phyloP scores from a whole-genome alignment of 2,113 vertebrate genomes.

The Platycercus adscitus region DNA sequence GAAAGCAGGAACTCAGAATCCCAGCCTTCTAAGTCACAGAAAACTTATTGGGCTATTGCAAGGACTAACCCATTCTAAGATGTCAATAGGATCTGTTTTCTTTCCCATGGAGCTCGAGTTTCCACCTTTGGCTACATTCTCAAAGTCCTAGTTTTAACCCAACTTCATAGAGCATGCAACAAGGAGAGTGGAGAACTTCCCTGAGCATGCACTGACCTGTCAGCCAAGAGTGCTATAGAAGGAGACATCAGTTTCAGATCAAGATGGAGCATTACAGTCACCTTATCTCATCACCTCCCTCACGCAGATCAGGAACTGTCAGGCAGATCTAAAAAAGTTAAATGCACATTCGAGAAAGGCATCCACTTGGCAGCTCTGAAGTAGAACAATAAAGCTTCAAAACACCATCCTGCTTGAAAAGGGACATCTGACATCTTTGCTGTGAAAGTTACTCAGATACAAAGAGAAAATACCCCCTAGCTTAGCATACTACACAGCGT shows the following conservation, averaged over 20 bases:
- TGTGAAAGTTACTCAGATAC: background rate
- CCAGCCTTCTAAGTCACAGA: background rate
- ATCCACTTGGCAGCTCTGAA: background rate
- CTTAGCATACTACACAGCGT: background rate
- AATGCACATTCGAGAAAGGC: background rate
- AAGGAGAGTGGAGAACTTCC: background rate
- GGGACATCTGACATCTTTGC: background rate
- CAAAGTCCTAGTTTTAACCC: background rate
- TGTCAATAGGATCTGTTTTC: background rate
- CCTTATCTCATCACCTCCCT: background rate
- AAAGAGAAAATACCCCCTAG: background rate
- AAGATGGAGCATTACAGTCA: background rate
- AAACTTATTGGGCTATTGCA: background rate
- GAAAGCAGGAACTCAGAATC: background rate
- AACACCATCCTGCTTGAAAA: background rate
- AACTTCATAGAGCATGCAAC: background rate
- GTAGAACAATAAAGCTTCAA: background rate
- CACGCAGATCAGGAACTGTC: background rate
- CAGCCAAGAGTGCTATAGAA: background rate
- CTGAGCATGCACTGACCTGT: background rate
- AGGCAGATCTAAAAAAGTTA: background rate
- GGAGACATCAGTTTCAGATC: background rate
- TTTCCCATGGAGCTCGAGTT: slow-evolving; percentile 22
- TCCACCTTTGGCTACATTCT: background rate
- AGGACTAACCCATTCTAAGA: background rate